Percentiles rank a stretch among this genome's conserved stretches.
phyloP scores from a whole-genome alignment of 2,113 vertebrate genomes.

The Nibea coibor region DNA sequence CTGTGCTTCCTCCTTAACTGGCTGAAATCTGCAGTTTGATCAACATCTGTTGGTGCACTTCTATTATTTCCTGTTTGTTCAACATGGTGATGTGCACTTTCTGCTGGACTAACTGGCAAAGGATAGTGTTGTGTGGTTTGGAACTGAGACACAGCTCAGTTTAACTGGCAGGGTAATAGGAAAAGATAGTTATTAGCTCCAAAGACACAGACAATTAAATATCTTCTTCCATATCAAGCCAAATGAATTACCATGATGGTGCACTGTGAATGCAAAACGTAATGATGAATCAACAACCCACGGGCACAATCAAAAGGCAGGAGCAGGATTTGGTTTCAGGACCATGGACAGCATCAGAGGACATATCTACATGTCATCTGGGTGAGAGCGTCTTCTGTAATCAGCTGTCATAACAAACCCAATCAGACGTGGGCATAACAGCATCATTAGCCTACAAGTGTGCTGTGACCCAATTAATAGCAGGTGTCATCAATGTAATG shows the following conservation, averaged over 20 bases:
- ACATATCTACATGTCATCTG: conserved; percentile 12
- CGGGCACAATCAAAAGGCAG: conserved; percentile 3
- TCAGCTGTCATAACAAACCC: background rate
- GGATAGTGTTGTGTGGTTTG: background rate
- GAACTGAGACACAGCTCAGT: background rate
- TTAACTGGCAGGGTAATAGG: background rate
- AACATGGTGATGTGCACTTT: background rate
- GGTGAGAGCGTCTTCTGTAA: background rate
- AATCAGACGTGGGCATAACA: background rate
- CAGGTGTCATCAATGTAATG: background rate
- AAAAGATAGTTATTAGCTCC: background rate
- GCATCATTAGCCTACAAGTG: background rate
- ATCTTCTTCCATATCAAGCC: background rate
- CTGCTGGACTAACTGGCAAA: background rate
- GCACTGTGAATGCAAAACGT: background rate
- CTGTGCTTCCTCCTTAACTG: background rate
- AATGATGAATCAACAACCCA: background rate
- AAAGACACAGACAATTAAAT: background rate
- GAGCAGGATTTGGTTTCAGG: conserved; percentile 64
- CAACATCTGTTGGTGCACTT: background rate
- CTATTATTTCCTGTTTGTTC: background rate
- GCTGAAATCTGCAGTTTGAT: background rate
- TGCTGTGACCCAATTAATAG: background rate
- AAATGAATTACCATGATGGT: background rate
- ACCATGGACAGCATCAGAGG: conserved; percentile 73